Conservation (phyloP, 2,797 vertebrate genomes). For the Cottoperca gobio region DNA sequence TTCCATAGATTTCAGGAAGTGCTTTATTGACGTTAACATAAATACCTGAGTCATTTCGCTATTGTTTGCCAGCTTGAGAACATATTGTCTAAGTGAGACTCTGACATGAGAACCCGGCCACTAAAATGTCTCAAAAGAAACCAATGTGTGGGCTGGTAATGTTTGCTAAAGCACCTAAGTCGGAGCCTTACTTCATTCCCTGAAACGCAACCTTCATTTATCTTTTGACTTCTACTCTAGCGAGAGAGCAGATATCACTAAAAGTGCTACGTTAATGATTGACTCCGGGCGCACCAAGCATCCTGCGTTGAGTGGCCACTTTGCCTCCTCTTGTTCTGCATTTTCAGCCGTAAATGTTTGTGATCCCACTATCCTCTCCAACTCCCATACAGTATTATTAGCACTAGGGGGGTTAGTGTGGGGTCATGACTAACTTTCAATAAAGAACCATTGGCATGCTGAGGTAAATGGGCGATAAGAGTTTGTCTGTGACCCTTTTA, state of each 20-base stretch:
- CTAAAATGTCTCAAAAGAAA: constrained; percentile 64
- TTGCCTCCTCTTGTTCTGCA: constrained; percentile 77
- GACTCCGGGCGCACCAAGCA: constrained; percentile 69
- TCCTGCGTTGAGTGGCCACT: constrained; percentile 77
- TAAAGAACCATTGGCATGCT: constrained; percentile 76
- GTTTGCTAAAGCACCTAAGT: constrained; percentile 72
- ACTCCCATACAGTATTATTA: constrained; percentile 78
- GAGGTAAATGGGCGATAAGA: constrained; percentile 79
- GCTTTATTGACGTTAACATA: constrained; percentile 11
- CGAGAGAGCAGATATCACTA: constrained; percentile 73
- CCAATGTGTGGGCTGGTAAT: constrained; percentile 46
- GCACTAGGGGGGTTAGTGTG: constrained; percentile 55
- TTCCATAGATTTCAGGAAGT: constrained; percentile 41
- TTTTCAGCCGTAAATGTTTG: constrained; percentile 81
- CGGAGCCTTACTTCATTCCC: constrained; percentile 57
- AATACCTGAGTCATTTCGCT: constrained; percentile 42
- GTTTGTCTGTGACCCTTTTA: constrained; percentile 74
- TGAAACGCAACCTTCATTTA: constrained; percentile 77
- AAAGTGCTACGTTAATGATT: constrained; percentile 82
- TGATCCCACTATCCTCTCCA: constrained; percentile 71
- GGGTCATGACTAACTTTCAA: constrained; percentile 72
- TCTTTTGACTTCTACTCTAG: constrained; percentile 70
- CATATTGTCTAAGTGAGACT: constrained; percentile 49
- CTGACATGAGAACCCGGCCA: constrained; percentile 51
- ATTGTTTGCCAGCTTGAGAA: constrained; percentile 44